Percentiles rank a stretch among this genome's conserved stretches.
These are phyloP conservation scores for Polypterus bichir DNA, from an alignment of 2,113 vertebrate genomes.

Conservation along the genomic window DNA sequence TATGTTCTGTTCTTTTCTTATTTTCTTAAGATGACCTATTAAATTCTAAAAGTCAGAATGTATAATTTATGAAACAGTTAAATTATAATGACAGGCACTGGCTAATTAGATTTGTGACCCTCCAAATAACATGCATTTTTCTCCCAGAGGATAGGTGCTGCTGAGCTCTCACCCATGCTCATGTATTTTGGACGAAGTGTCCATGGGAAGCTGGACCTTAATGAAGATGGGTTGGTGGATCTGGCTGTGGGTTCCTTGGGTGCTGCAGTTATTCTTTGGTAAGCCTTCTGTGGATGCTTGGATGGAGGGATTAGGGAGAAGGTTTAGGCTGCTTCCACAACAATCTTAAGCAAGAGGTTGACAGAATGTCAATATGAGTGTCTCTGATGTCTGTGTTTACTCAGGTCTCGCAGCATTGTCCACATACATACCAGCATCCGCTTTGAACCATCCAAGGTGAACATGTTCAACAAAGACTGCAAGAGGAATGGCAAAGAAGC, in stretches of 20 bases:
- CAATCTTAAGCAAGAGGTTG: neutral
- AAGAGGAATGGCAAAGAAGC: conserved; percentile 71
- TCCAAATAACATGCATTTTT: neutral
- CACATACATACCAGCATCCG: conserved; percentile 62
- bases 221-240: conserved; percentile 75
- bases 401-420: conserved; percentile 78
- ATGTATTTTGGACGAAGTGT: conserved; percentile 89
- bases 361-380: neutral
- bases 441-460: conserved; percentile 85
- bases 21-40: too few relatives aligned
- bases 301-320: neutral
- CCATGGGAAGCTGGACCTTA: conserved; percentile 84
- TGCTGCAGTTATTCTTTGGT: conserved; percentile 80
- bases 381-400: conserved; percentile 1
- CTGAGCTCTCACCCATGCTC: conserved; percentile 55
- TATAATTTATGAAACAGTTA: too few relatives aligned
- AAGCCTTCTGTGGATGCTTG: neutral
- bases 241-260: conserved; percentile 82
- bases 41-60: too few relatives aligned
- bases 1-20: too few relatives aligned
- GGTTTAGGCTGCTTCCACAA: neutral
- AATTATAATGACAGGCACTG: too few relatives aligned
- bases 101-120: too few relatives aligned
- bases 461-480: conserved; percentile 93
- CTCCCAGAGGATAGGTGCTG: conserved; percentile 68